phyloP scores from a whole-genome alignment of 2,113 vertebrate species.

The Seriola dumerili region DNA sequence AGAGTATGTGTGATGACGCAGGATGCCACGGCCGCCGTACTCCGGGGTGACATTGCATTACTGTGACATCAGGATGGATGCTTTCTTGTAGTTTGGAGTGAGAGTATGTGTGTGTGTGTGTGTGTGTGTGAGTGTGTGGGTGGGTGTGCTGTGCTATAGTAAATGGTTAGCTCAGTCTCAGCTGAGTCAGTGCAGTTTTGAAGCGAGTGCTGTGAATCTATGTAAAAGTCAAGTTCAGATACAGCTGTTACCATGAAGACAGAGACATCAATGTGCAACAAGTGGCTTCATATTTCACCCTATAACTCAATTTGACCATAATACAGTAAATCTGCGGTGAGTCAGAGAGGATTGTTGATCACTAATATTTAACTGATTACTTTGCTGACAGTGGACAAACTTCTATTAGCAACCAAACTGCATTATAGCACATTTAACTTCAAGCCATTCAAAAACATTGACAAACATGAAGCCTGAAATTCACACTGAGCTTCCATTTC shows the following conservation, averaged over 20 bases:
- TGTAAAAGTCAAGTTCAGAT: neutral
- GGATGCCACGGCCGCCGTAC: neutral
- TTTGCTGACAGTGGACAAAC: neutral
- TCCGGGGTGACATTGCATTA: constrained; percentile 30
- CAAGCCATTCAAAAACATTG: neutral
- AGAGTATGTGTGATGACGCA: constrained; percentile 49
- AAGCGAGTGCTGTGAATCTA: neutral
- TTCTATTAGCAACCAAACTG: neutral
- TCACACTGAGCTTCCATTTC: neutral
- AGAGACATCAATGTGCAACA: neutral
- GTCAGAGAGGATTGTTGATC: neutral
- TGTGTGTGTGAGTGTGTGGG: constrained; percentile 7
- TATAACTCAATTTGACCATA: neutral
- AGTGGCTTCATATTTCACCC: neutral
- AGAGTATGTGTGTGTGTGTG: neutral
- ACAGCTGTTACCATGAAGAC: neutral
- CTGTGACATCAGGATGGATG: constrained; percentile 33
- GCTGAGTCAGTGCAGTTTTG: constrained; percentile 30
- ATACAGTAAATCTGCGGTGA: neutral
- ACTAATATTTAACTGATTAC: neutral
- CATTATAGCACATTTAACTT: neutral
- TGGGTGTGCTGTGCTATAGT: constrained; percentile 7
- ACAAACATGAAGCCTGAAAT: neutral
- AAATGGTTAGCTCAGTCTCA: constrained; percentile 1
- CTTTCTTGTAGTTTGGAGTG: constrained; percentile 21